Base-by-base conservation (phyloP, 2,113 vertebrate species). In the Rhipidura dahli region DNA sequence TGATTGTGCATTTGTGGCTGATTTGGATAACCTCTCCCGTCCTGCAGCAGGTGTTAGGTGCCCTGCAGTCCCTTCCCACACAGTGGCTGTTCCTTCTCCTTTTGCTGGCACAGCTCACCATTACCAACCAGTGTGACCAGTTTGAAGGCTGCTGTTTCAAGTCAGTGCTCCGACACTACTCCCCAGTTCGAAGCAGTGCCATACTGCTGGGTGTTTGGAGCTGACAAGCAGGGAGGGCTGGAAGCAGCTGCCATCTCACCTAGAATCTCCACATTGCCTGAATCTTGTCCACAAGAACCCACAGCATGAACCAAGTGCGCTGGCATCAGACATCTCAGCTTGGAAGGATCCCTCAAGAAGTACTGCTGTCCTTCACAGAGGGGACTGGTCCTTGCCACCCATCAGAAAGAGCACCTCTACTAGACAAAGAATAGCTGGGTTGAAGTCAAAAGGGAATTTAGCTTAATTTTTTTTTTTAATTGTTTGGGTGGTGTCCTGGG, bases 41-140 rank as follows among this genome's bases (percentile, higher is more conserved):
- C 22, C 33, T 42, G 56, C 49, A 64, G 30, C 0, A 0, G 40
- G 28, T 51, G 21, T 59, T 63, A 39, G 37, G 40, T 23, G 54
- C 26, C 45, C 59, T 19, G 31, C 0, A 1, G 42, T 69, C n/a
- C 2, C 64, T 77, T 69, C 47, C 21, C 7, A 56, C 51, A 30
- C 73, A 13, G 2, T 26, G n/a, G 33, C 20, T 76, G 21, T 6
- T 89, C 69, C 77, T 65, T 15, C 64, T 75, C 9, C 21, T 77
- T 35, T 57, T 66, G 35, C 42, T 42, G 33, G 16, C 51, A 5
- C 2, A 2, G 68, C 51, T 92, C 26, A 30, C 21, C 21, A 12
- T 21, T 27, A 17, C 26, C 0, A 0, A 13, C 11, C 17, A 26
- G 14, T 17, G n/a, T 23, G 31, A 26, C n/a, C 63, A 50, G 24